Percentiles rank a stretch among this genome's conserved stretches.
phyloP scores from a whole-genome alignment of 2,797 vertebrate species.

The Ctenochaetus hawaiiensis region DNA sequence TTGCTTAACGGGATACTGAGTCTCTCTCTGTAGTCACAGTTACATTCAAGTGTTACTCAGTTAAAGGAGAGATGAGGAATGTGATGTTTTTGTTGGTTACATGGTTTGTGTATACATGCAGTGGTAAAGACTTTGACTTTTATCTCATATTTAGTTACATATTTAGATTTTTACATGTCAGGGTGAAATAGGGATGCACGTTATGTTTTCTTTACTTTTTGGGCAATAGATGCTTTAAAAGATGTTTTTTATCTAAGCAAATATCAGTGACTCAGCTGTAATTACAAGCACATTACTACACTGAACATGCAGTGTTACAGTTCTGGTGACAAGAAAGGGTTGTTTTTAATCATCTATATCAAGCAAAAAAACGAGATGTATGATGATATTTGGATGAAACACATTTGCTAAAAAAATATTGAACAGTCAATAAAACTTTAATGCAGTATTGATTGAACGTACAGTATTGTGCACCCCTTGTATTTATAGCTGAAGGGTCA shows the following conservation, averaged over 20 bases:
- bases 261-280: not conserved
- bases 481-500: not conserved
- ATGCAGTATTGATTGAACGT: not conserved
- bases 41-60: conserved; percentile 9
- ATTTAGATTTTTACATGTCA: not conserved
- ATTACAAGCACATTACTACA: not conserved
- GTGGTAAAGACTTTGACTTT: not conserved
- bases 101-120: conserved; percentile 35
- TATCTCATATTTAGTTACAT: conserved; percentile 16
- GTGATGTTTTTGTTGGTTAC: conserved; percentile 32
- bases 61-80: conserved; percentile 8
- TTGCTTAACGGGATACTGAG: conserved; percentile 11
- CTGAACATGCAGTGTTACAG: no score
- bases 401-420: not conserved
- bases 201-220: not conserved
- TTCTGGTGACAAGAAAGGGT: not conserved
- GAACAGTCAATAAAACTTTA: not conserved
- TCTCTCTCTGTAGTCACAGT: conserved; percentile 24
- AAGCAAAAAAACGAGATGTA: not conserved
- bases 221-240: not conserved
- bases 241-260: not conserved
- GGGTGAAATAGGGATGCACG: not conserved
- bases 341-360: not conserved
- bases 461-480: not conserved
- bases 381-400: not conserved